Conservation (phyloP, 2,797 vertebrate genomes). For the Poeciliopsis gracilis region DNA sequence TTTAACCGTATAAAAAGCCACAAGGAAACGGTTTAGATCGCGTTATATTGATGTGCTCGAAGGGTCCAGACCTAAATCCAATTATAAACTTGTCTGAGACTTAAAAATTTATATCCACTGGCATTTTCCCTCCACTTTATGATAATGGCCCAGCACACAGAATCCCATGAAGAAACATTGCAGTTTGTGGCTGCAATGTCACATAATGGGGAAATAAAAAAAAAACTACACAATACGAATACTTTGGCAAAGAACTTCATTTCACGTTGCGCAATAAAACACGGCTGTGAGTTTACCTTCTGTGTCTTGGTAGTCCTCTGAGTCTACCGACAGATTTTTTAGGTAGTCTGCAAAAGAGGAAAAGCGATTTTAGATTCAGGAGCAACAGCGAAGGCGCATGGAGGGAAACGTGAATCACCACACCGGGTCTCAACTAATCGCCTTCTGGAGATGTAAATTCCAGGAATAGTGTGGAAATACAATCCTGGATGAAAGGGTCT, state of each 20-base stretch:
- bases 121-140: too few species aligned
- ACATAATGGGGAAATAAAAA: not conserved
- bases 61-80: too few species aligned
- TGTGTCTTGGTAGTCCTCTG: constrained; percentile 91
- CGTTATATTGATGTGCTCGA: too few species aligned
- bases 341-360: constrained; percentile 88
- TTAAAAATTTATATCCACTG: too few species aligned
- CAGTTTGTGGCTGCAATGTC: not conserved
- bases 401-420: not conserved
- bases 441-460: constrained; percentile 49
- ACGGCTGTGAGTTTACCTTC: constrained; percentile 81
- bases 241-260: not conserved
- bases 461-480: constrained; percentile 35
- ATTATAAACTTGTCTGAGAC: too few species aligned
- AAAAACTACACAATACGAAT: not conserved
- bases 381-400: constrained; percentile 6
- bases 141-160: too few species aligned
- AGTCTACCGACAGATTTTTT: constrained; percentile 90
- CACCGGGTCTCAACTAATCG: constrained; percentile 3
- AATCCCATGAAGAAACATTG: too few species aligned
- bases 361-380: not conserved
- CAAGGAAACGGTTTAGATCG: too few species aligned
- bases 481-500: constrained; percentile 49
- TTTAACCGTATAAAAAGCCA: too few species aligned
- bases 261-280: not conserved